Conservation (phyloP, 2,797 vertebrate species). For the Eidolon dupreanum region DNA sequence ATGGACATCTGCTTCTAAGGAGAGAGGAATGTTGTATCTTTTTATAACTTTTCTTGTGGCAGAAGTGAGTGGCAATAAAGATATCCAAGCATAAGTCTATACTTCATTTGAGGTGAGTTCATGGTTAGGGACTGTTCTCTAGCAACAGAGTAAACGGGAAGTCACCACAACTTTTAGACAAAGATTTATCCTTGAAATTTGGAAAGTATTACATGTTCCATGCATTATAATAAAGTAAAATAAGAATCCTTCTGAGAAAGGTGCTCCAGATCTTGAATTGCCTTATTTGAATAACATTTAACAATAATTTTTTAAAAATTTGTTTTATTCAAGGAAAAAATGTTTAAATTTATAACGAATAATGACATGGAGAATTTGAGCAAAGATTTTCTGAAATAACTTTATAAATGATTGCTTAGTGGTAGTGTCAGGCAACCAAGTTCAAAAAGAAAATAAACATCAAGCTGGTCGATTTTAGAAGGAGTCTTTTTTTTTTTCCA, state of each 20-base stretch:
- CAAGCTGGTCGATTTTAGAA: not conserved
- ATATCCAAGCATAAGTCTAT: not conserved
- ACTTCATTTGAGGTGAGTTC: not conserved
- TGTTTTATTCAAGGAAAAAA: constrained; percentile 21
- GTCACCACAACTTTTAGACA: not conserved
- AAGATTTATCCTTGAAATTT: constrained; percentile 28
- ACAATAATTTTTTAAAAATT: not conserved
- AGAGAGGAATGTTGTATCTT: not conserved
- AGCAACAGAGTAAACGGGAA: not conserved
- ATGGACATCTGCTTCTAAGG: not conserved
- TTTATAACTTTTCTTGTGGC: not conserved
- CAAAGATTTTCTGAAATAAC: not conserved
- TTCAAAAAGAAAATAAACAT: constrained; percentile 5
- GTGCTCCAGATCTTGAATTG: not conserved
- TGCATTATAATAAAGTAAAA: constrained; percentile 5
- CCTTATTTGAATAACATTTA: constrained; percentile 2
- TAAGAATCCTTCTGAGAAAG: not conserved
- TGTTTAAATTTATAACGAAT: not conserved
- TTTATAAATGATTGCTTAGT: not conserved
- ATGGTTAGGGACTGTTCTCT: not conserved
- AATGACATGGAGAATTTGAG: not conserved
- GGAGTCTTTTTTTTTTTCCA: not conserved
- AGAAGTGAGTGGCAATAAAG: not conserved
- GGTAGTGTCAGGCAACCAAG: not conserved
- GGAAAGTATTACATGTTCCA: not conserved